These are phyloP conservation scores for Aradus depressus DNA, from an alignment of 2,888 invertebrate genomes.

Conservation along the genomic window DNA sequence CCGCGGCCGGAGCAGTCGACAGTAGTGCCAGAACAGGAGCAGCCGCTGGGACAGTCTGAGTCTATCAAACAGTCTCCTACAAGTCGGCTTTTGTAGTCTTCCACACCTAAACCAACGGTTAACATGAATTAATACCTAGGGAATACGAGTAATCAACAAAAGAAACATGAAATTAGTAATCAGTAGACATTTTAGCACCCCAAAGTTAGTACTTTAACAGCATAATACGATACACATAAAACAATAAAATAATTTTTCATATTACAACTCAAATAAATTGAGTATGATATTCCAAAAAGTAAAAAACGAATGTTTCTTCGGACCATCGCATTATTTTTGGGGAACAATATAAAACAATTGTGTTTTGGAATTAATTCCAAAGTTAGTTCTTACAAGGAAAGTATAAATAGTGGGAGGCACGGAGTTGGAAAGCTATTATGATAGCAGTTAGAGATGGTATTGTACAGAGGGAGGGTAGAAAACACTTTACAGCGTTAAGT, in stretches of 20 bases:
- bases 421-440: too few relatives aligned
- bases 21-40: constrained; percentile 78
- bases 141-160: background rate
- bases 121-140: background rate
- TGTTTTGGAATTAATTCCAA: too few relatives aligned
- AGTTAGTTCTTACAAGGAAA: too few relatives aligned
- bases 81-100: constrained; percentile 63
- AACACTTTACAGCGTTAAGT: too few relatives aligned
- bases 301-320: too few relatives aligned
- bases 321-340: too few relatives aligned
- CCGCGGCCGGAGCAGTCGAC: constrained; percentile 82
- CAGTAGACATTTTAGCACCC: too few relatives aligned
- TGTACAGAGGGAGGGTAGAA: too few relatives aligned
- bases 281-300: too few relatives aligned
- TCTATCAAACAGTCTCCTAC: constrained; percentile 76
- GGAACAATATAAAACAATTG: too few relatives aligned
- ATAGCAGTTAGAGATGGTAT: too few relatives aligned
- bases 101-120: constrained; percentile 53
- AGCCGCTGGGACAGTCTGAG: constrained; percentile 75
- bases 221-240: background rate
- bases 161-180: background rate
- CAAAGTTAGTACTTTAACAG: background rate
- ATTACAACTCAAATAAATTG: background rate
- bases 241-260: background rate
- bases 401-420: too few relatives aligned